Base-by-base conservation (phyloP, 2,797 vertebrate species). In the Manis crassicaudata region DNA sequence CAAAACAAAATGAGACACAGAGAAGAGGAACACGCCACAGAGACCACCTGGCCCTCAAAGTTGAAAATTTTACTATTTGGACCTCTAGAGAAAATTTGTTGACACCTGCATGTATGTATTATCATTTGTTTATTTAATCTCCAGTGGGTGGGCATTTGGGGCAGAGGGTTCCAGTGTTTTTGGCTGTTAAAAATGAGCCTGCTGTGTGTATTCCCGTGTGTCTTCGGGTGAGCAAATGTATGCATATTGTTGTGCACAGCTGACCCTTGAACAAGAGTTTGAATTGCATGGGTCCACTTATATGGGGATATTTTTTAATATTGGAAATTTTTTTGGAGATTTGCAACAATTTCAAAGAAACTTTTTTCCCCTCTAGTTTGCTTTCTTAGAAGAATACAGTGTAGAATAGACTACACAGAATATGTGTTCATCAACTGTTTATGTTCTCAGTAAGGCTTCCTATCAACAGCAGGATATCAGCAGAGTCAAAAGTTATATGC, bases 1-100 rank as follows among this genome's bases (percentile, higher is more conserved):
- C 7, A 37, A 81, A 86, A 12, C 70, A 46, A 29, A 77, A 46
- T 46, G 46, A 46, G 46, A 76, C 29, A 1, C 16, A 82, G 56
- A 75, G 32, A 37, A 77, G 65, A 46, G 46, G 46, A 87, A 65
- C 46, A 27, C 2, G 32, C 9, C 72, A 46, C 46, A 40, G 27
- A 65, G 72, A 58, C 23, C 7, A 0, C 17, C 7, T n/a, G 27
- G 86, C 21, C 13, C 23, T 3, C 0, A 1, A 50, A 58, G n/a
- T 3, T 46, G 67, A 65, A 72, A 67, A 58, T 18, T 56, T 50
- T 32, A 60, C 52, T 70, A 12, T 27, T 4, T 50, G 73, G 23
- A 40, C 21, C 27, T 68, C 29, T 8, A 54, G 17, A 32, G 62
- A 54, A 43, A 54, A 60, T 62, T 6, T 81, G 93, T 50, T 32